Evolutionary conservation across 2,888 invertebrate species (phyloP), one percentile per base, ranked within the genome.

Genomic region (Agapetus fuscipes): DNA sequence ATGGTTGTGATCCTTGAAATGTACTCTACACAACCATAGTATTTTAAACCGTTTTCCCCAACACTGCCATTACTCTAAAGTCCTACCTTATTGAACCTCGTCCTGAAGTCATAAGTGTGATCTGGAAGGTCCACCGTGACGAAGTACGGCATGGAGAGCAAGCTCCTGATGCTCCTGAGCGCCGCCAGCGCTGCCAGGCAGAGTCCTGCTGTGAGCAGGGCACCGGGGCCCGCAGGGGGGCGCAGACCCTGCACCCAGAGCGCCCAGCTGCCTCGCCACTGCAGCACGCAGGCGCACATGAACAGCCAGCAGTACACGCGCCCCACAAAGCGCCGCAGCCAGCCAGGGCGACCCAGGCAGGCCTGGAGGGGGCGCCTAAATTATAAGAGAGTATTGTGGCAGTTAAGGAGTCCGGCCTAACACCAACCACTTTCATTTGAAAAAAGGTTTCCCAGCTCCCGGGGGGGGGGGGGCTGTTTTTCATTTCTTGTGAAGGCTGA

Each of bases 81-180:
- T 60, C 68, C 65, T 51, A 73, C 72, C 2, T 54, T 59, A 35
- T 60, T 60, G 48, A 66, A 78, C 50, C 76, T 64, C 1, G 78
- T 79, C 6, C 73, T 64, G 53, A 78, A 77, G 31, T 64, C 57
- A 51, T 79, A 80, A 2, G 74, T 73, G 29, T 65, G 59, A 26
- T 66, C 66, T 41, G 73, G 71, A 5, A 64, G 65, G 49, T 81
- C 81, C 1, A 75, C 64, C 48, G 66, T 59, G 10, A 79, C 57
- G 52, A 74, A 63, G 51, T 72, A 72, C 0, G 80, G 80, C 1
- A 74, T 57, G 0, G 76, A 71, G 17, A 74, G 58, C 10, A 75
- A 51, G 51, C 76, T 78, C 34, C 70, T 59, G 1, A 72, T 53
- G 0, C 68, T 63, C 4, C 72, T 66, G 11, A 76, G 54, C n/a